Evolutionary conservation across 2,797 vertebrate genomes (phyloP).

Genomic region (Poecile montanus): DNA sequence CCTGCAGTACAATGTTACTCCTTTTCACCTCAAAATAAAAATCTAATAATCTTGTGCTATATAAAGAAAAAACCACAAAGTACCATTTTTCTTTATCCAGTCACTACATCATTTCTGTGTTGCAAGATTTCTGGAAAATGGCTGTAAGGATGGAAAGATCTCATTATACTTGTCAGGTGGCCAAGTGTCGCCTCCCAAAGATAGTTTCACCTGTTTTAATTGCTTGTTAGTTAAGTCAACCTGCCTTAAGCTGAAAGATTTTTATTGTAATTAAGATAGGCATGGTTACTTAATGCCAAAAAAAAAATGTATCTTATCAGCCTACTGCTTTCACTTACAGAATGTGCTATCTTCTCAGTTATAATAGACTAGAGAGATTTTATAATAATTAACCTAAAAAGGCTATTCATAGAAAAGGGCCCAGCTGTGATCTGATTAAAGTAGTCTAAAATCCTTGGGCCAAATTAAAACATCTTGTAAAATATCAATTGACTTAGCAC

Average conservation of each 20-base stretch:
- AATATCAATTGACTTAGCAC: neutral
- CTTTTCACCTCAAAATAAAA: too few relatives aligned
- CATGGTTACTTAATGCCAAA: slow-evolving; percentile 15
- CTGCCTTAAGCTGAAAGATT: neutral
- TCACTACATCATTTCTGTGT: too few relatives aligned
- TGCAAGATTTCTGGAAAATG: neutral
- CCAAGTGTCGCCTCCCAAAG: neutral
- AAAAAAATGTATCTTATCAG: neutral
- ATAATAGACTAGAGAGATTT: neutral
- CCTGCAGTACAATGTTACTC: neutral
- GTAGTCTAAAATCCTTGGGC: neutral
- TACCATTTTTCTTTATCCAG: neutral
- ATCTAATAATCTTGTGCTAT: accelerated
- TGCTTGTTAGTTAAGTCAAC: slow-evolving; percentile 33
- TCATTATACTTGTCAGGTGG: neutral
- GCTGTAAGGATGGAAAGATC: neutral
- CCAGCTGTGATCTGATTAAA: slow-evolving; percentile 4
- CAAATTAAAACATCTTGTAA: slow-evolving; percentile 1
- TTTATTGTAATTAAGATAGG: slow-evolving; percentile 16
- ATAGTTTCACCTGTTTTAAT: slow-evolving; percentile 21
- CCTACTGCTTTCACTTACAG: neutral
- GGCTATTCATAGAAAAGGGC: neutral
- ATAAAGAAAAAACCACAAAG: neutral
- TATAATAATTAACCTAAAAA: slow-evolving; percentile 35
- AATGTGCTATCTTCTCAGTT: neutral